Base-by-base conservation (phyloP, 2,113 vertebrate species). In the Catharus fuscescens region DNA sequence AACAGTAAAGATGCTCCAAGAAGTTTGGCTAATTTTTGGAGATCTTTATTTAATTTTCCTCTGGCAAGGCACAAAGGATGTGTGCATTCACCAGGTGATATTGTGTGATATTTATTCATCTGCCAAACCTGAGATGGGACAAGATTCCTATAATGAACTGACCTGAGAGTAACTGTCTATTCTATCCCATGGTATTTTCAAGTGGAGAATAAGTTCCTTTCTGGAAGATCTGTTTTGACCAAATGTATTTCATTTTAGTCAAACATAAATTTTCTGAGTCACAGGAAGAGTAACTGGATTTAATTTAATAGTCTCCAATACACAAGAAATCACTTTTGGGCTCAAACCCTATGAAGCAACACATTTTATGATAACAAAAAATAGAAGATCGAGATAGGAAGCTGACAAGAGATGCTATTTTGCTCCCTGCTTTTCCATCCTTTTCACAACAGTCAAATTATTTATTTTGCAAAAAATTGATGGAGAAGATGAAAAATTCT, bases 201-300 rank as follows among this genome's bases (percentile, higher is more conserved):
- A 60, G 48, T 62, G 66, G 70, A 88, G 45, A 77, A 80, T 50
- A 94, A 90, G 77, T 69, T 9, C 6, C 52, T 92, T 74, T 66
- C 47, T 77, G 38, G 66, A 61, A 90, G 47, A 66, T 31, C 14
- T 83, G 50, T 61, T 90, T 90, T 80, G 92, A 40, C 29, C 16
- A 80, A 90, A 77, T 48, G 6, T 67, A 76, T 78, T 88, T 93
- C 13, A 56, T 86, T 90, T 86, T 44, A 96, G 80, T 86, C 14
- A 86, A 92, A 88, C 54, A 40, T 47, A 92, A 66, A 54, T 93
- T 84, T 94, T 93, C 76, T 80, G 76, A 93, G 34, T 71, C 72
- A 78, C 26, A 60, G 34, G 23, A 90, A 86, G 18, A 82, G 31
- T 64, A 88, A 92, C 14, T 28, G 38, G 40, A 91, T 94, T 77